Conservation (phyloP, 2,888 invertebrate species). For the Sepioteuthis lessoniana region DNA sequence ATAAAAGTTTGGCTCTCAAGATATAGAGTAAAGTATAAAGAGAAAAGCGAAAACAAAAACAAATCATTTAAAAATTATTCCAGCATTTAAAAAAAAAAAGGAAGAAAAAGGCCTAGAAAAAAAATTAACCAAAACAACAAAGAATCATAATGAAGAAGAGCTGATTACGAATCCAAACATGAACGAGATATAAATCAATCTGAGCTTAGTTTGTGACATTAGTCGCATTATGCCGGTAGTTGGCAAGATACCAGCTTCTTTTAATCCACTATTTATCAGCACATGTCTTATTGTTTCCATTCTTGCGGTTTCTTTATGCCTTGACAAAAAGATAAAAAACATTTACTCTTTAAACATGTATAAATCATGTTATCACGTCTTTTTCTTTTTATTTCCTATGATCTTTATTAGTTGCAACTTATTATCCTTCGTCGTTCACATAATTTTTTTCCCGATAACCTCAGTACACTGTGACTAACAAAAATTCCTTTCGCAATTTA, state of each 20-base stretch:
- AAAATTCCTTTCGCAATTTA: too few relatives aligned
- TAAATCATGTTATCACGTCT: too few relatives aligned
- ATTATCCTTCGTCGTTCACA: too few relatives aligned
- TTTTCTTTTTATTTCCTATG: too few relatives aligned
- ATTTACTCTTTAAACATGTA: not conserved
- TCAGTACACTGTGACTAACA: too few relatives aligned
- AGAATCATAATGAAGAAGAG: not conserved
- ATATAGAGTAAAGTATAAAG: not conserved
- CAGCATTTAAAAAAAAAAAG: not conserved
- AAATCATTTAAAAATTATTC: not conserved
- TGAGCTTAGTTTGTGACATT: not conserved
- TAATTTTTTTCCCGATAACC: too few relatives aligned
- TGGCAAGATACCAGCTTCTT: not conserved
- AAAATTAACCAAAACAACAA: not conserved
- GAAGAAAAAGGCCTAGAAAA: not conserved
- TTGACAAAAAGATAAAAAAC: not conserved
- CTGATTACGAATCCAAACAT: not conserved
- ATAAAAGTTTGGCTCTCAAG: not conserved
- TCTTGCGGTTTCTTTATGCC: not conserved
- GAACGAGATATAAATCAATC: not conserved
- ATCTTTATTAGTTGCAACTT: too few relatives aligned
- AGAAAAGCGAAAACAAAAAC: not conserved
- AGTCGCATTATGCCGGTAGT: not conserved
- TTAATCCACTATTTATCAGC: not conserved
- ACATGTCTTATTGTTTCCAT: not conserved